Base-by-base conservation (phyloP, 2,113 vertebrate species). In the Electrona antarctica region DNA sequence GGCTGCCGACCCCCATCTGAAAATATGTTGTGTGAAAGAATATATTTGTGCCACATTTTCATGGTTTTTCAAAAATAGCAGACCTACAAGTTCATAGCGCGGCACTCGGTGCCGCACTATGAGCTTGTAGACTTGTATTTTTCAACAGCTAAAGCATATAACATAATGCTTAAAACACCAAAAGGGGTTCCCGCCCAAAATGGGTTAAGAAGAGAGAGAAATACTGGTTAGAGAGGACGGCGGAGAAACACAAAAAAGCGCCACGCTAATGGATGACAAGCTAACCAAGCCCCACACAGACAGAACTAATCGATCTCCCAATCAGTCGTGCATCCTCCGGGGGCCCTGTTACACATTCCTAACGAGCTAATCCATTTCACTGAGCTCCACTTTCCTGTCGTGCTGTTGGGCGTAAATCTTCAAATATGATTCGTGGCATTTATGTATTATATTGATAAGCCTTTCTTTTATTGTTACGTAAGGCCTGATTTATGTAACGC, bases 251-350 rank as follows among this genome's bases (percentile, higher is more conserved):
- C 64, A 54, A 1, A 41, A 41, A 49, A 48, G 14, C 13, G 77
- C 28, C 56, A 79, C 8, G 54, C 66, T 85, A 85, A 86, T 80
- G 72, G 63, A 82, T 79, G 80, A 69, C 69, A 70, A 54, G 72
- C 80, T 73, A 74, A 81, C 3, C 85, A 86, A 71, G 78, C 79
- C 71, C 78, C 45, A 70, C 75, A 49, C 64, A 72, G 87, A 88
- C 76, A 80, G 67, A 87, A 81, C 60, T 57, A 85, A 89, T 90
- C 84, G 66, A 82, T 90, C 79, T 77, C 9, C 58, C 77, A 69
- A 87, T 89, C 77, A 76, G 76, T 69, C 71, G 64, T 56, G 41
- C 66, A 55, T 86, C 73, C 75, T 77, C 64, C 68, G 41, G 50
- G 66, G 70, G 14, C 29, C 49, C 55, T 41, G 64, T 68, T 67